Base-by-base conservation (phyloP, 2,888 invertebrate species). In the Sycophila texana region DNA sequence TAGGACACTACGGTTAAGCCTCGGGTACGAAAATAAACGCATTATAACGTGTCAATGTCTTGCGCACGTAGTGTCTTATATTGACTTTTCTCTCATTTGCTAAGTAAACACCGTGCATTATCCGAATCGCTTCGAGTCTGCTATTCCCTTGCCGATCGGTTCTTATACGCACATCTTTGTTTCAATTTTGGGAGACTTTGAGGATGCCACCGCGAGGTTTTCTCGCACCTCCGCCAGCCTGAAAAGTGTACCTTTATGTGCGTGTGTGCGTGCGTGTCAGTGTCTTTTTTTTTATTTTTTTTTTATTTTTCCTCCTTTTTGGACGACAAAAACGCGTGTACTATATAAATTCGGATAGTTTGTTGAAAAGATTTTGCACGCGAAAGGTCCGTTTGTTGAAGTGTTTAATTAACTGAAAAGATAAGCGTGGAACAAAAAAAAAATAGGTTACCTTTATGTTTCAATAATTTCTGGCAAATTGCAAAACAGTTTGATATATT, bases 191-290 rank as follows among this genome's bases (percentile, higher is more conserved):
- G 72, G 81, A 82, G 79, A 80, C 74, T 84, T 84, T 83, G 80
- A 82, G 82, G 80, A 83, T 83, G 80, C 81, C 82, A 61, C 77
- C 81, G 74, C 74, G 82, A 82, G 81, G 79, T 81, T 83, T 83
- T 78, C 80, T 83, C 79, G 65, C 81, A 55, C 74, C 79, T 81
- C 67, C 70, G 82, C 65, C 81, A 83, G 80, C 83, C 83, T 84
- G 84, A 83, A 84, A 84, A 84, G 83, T 84, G 82, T 83, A 81
- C 74, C 74, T 82, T 83, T 79, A 80, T 74, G 79, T 82, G 81
- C 82, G 71, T 83, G 79, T 79, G 80, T 77, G 80, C 77, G 79
- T 75, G 73, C 78, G 81, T 82, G 76, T 80, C 68, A 57, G 74
- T 82, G 72, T 81, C 77, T 70, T 53, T 20, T 57, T 26, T 30